Conservation (phyloP, 2,113 vertebrate species). For the Myiagra hebetior region DNA sequence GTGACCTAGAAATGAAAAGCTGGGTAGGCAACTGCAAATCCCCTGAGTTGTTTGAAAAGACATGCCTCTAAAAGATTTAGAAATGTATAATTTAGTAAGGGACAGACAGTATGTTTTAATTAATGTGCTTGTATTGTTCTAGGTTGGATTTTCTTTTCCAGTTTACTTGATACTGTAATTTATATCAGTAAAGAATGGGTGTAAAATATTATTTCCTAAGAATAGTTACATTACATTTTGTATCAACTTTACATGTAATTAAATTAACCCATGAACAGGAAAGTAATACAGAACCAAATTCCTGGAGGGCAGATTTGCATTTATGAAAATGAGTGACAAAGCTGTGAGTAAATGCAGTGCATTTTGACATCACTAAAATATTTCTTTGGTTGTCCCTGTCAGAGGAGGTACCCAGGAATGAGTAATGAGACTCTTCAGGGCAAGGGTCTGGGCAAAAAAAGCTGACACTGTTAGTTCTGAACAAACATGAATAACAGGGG, state of each 20-base stretch:
- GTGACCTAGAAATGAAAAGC: constrained; percentile 61
- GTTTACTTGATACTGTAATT: background rate
- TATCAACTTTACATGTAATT: background rate
- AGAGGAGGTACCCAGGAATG: background rate
- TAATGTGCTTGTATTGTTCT: constrained; percentile 34
- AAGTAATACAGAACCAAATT: background rate
- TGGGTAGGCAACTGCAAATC: constrained; percentile 49
- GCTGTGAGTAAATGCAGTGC: background rate
- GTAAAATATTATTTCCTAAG: background rate
- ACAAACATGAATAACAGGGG: background rate
- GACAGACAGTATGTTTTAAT: constrained; percentile 48
- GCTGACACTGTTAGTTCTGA: background rate
- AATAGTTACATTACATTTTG: background rate
- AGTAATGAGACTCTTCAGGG: background rate
- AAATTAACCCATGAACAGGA: background rate
- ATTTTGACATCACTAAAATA: background rate
- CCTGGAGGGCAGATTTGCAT: background rate
- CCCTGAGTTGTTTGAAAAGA: constrained; percentile 36
- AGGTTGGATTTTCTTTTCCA: background rate
- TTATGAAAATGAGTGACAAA: constrained; percentile 27
- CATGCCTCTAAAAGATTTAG: constrained; percentile 17
- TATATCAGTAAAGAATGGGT: background rate
- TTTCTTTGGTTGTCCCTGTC: background rate
- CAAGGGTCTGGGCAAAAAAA: background rate
- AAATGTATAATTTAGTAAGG: constrained; percentile 64